phyloP scores from a whole-genome alignment of 2,113 vertebrate genomes.

The Eulemur rufifrons region DNA sequence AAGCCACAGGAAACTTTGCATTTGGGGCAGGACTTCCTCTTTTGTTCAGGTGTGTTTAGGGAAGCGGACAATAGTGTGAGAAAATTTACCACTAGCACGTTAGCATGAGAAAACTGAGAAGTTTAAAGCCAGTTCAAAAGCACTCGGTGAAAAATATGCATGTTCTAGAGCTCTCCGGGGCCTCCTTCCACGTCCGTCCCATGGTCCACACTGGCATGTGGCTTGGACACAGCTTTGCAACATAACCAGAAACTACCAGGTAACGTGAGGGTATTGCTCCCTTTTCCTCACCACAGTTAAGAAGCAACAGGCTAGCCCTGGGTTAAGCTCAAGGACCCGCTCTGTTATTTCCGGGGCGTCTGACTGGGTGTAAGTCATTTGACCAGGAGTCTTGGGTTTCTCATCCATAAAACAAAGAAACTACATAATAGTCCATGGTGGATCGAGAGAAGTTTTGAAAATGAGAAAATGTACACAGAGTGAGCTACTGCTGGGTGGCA shows the following conservation, averaged over 20 bases:
- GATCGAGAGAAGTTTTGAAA: background rate
- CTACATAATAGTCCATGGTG: background rate
- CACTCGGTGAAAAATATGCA: background rate
- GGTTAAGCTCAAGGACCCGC: background rate
- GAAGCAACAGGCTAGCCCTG: background rate
- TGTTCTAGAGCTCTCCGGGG: background rate
- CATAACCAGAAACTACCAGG: background rate
- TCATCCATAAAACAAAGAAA: background rate
- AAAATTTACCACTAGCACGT: background rate
- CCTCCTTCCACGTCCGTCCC: background rate
- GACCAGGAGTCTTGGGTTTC: background rate
- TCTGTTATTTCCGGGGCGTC: background rate
- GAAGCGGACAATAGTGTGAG: no score
- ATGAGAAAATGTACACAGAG: background rate
- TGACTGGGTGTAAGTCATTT: background rate
- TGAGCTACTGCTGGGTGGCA: background rate
- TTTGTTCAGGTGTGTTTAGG: background rate
- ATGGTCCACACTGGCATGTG: background rate
- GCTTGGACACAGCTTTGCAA: background rate
- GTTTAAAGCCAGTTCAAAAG: background rate
- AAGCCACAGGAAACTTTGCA: background rate
- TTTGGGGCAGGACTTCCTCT: background rate
- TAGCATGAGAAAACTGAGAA: background rate
- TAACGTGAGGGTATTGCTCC: background rate
- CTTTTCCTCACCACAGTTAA: background rate